phyloP scores from a whole-genome alignment of 2,888 invertebrate species.

The Philereme transversata region DNA sequence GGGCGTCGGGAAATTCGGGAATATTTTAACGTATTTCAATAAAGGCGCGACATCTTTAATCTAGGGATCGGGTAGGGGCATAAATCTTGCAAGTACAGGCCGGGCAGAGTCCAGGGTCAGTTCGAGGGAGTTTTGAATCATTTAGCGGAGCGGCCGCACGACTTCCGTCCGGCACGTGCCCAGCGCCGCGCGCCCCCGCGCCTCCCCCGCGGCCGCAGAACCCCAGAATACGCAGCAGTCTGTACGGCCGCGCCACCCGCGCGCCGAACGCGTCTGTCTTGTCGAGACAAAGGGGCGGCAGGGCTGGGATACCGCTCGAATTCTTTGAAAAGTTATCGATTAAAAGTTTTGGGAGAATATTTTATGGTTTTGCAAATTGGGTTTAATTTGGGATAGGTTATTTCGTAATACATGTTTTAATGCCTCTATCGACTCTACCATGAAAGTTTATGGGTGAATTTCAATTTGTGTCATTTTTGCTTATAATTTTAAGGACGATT shows the following conservation, averaged over 20 bases:
- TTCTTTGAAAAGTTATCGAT: slow-evolving; percentile 41
- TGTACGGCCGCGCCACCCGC: slow-evolving; percentile 42
- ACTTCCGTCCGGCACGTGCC: slow-evolving; percentile 81
- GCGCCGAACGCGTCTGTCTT: slow-evolving; percentile 74
- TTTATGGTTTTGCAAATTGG: not conserved
- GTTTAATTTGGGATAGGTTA: too few relatives aligned
- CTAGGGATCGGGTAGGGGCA: slow-evolving; percentile 81
- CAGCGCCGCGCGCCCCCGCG: slow-evolving; percentile 3
- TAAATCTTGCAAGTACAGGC: slow-evolving; percentile 81
- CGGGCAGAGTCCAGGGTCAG: slow-evolving; percentile 36
- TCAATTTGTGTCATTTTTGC: too few relatives aligned
- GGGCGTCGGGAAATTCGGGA: slow-evolving; percentile 39
- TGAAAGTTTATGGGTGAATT: too few relatives aligned
- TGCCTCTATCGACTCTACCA: not conserved
- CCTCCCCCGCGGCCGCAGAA: slow-evolving; percentile 45
- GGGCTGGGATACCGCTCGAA: slow-evolving; percentile 47
- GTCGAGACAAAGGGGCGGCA: slow-evolving; percentile 82
- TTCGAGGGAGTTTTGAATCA: slow-evolving; percentile 79
- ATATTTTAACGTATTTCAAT: slow-evolving; percentile 80
- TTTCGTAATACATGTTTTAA: too few relatives aligned
- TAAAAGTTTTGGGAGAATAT: not conserved
- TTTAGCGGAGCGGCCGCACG: slow-evolving; percentile 78
- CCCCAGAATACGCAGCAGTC: slow-evolving; percentile 29
- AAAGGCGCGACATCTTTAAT: slow-evolving; percentile 83
- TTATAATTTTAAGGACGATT: too few relatives aligned